Conservation (phyloP, 92 coral and sea anemone species). For the Ricordea florida region DNA sequence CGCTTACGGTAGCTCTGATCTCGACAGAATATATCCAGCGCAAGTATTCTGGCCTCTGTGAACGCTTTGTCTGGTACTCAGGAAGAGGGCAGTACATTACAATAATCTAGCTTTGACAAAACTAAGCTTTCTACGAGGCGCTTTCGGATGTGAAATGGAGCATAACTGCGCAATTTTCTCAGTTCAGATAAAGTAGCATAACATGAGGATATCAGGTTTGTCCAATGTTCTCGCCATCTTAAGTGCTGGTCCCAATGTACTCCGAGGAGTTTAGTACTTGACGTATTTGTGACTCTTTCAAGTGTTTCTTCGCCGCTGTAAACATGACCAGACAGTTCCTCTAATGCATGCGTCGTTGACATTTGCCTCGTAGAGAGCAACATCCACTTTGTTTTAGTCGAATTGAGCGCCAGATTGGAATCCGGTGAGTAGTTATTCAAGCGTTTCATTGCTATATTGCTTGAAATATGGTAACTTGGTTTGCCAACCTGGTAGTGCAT, state of each 20-base stretch:
- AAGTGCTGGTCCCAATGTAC: slow-evolving; percentile 18
- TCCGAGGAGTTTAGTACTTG: slow-evolving; percentile 30
- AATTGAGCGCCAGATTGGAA: slow-evolving; percentile 37
- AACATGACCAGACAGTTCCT: background rate
- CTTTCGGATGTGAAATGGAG: slow-evolving; percentile 7
- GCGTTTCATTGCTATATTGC: slow-evolving; percentile 10
- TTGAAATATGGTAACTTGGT: no score
- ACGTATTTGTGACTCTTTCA: slow-evolving; percentile 18
- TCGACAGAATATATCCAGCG: no score
- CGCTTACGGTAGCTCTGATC: no score
- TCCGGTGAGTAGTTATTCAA: slow-evolving; percentile 22
- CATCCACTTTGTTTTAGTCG: slow-evolving; percentile 52
- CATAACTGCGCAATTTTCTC: slow-evolving; percentile 3
- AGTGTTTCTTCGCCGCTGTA: background rate
- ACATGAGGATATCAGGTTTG: background rate
- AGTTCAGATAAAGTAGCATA: slow-evolving; percentile 34
- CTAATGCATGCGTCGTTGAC: slow-evolving; percentile 35
- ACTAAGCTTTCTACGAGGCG: slow-evolving; percentile 4
- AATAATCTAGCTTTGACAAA: background rate
- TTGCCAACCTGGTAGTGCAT: no score
- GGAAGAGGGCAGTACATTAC: no score
- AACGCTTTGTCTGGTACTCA: no score
- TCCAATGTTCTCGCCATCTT: slow-evolving; percentile 5
- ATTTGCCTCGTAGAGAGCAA: slow-evolving; percentile 44
- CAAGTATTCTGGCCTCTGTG: no score